Evolutionary conservation across 2,797 vertebrate species (phyloP), one percentile per base, ranked within the genome.

Genomic region (Artibeus jamaicensis): DNA sequence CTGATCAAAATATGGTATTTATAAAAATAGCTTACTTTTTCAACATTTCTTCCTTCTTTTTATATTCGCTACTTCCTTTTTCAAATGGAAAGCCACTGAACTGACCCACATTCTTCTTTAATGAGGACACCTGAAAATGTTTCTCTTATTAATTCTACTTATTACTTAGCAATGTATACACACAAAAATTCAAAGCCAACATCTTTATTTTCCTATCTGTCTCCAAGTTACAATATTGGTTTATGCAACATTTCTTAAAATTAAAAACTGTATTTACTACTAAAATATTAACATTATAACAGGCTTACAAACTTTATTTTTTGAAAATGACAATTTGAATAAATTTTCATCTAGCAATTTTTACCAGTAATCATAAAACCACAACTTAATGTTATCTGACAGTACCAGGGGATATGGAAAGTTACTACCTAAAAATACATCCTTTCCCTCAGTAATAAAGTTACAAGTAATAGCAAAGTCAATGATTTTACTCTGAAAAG

Each of bases 81-180:
- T 99, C 99, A 95, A 99, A 99, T 0, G 99, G 97, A 94, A 99
- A 99, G 4, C 99, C 99, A 50, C 99, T 99, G 86, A 99, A 99
- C 68, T 99, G 99, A 62, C 99, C 99, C 96, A 99, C 98, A 96
- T 99, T 99, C 98, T 99, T 99, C 98, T 99, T 99, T 73, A 99
- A 96, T 46, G 98, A 98, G 84, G 98, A 97, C 89, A 99, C 98
- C 99, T 99, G 97, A 84, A 98, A 98, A 96, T 62, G 9, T 87
- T 97, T 91, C 19, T 79, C 77, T 93, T 79, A 67, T 95, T 89
- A 94, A 92, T 83, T 26, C 26, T 94, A 94, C 34, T 82, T 93
- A 89, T 86, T 85, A 86, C 34, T 7, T 21, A 96, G 42, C 82
- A 95, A 87, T 26, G 2, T 78, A 92, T 14, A 91, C 74, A 94